Evolutionary conservation across 2,797 vertebrate species (phyloP), one percentile per base, ranked within the genome.

Genomic region (Galago senegalensis): DNA sequence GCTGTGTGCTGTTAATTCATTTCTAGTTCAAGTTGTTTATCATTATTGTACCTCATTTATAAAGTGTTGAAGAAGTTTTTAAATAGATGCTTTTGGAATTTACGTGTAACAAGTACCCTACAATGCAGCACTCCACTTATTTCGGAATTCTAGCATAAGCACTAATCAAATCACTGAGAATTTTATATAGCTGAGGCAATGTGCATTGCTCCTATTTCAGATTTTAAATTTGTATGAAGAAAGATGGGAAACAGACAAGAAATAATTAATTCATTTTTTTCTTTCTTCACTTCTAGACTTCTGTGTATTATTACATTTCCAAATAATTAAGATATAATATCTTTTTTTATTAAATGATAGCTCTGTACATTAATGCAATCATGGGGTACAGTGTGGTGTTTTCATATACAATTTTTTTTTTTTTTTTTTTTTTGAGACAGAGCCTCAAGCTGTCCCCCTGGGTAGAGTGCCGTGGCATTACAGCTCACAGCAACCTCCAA

Each of bases 11-110:
- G n/a, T 31, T 94, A 95, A 96, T 70, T 23, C 77, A 87, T 82
- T 97, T 56, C 80, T 82, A 79, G 58, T 46, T 93, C 69, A 96
- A 98, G 70, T 76, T 97, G 63, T 96, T 97, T 93, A 92, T 97
- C 31, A 91, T 88, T 97, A 94, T 65, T 97, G 34, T 81, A 94
- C 7, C 60, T 97, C 43, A 77, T 94, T 97, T 98, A 97, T 90
- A 34, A 97, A 97, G 13, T 87, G 75, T 1, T 31, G 94, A 97
- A 87, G 81, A 93, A 27, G 43, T 40, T 96, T 96, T 94, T 89
- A 92, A 94, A 97, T 6, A 87, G n/a, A 95, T 92, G 17, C 11
- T 94, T 91, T 93, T 91, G 7, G 65, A 97, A 93, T 97, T 95
- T 97, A 27, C 81, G 34, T 72, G 16, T 88, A 95, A 90, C 29